Evolutionary conservation across 2,113 vertebrate genomes (phyloP), one percentile per base, ranked within the genome.

Genomic region (Psilopsiagon aurifrons): DNA sequence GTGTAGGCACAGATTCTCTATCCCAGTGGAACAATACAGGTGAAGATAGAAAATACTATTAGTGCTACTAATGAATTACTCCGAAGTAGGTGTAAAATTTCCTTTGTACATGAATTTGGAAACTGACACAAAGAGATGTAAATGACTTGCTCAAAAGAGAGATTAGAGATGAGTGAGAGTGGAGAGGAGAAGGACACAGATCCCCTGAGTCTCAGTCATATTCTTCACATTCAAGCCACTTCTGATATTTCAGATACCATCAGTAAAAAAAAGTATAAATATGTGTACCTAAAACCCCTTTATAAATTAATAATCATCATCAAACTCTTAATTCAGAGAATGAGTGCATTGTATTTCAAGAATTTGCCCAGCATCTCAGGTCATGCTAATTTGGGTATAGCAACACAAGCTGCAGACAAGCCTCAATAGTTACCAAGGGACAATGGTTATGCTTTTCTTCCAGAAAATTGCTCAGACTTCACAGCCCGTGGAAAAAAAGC

Each of bases 401-500:
- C 75, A 92, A 86, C 67, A 75, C 64, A 95, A 91, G 51, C 47
- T 91, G 69, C 84, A 94, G 95, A 55, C 52, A 79, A 20, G 43
- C 76, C 75, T 67, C 70, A 92, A 63, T 39, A 96, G 88, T 94
- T 35, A 92, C 67, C 49, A 80, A 94, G 77, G 83, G 81, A 91
- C 31, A 70, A 60, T 19, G n/a, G 52, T 73, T 86, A 77, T 27
- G 68, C 68, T 68, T 90, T 93, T 92, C 57, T 94, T 90, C 59
- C 82, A 39, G 31, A 66, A 92, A 93, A 78, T 20, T 91, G 52
- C 37, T 96, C 71, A 86, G 92, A 70, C 86, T 96, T 96, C 77
- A 86, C 51, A 96, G 94, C 6, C 47, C 10, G 3, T 31, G 52
- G 57, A 83, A 93, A 90, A 75, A 67, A 88, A 94, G 43, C 64